Conservation (phyloP, 2,113 vertebrate genomes). For the Butorides virescens region DNA sequence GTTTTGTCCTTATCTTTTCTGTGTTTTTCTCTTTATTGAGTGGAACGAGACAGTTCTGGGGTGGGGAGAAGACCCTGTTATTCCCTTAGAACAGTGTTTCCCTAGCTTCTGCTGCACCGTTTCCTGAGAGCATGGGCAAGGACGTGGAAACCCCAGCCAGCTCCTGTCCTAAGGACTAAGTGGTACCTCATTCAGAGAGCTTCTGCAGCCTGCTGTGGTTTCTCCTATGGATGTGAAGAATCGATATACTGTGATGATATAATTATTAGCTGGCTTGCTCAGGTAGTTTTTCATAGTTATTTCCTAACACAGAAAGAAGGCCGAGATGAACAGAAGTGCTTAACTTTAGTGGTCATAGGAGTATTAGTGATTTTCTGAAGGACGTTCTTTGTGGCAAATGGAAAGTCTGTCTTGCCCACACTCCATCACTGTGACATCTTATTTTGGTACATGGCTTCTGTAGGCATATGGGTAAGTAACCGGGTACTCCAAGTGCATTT, state of each 20-base stretch:
- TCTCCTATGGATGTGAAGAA: background rate
- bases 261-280: background rate
- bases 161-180: background rate
- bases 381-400: rapidly evolving
- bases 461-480: background rate
- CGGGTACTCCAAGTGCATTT: background rate
- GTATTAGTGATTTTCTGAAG: background rate
- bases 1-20: constrained; percentile 4
- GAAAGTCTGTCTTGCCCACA: background rate
- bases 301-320: background rate
- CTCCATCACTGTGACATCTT: background rate
- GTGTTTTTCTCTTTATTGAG: background rate
- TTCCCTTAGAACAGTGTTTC: background rate
- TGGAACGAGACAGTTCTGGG: background rate
- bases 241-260: background rate
- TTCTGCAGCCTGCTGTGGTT: background rate
- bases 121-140: background rate
- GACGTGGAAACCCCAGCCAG: background rate
- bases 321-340: background rate
- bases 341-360: background rate
- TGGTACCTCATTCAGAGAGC: background rate
- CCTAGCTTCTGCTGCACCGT: background rate
- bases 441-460: background rate
- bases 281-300: background rate
- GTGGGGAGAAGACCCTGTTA: background rate